Evolutionary conservation across 2,888 invertebrate genomes (phyloP).

Genomic region (Tryphoninae sp.): DNA sequence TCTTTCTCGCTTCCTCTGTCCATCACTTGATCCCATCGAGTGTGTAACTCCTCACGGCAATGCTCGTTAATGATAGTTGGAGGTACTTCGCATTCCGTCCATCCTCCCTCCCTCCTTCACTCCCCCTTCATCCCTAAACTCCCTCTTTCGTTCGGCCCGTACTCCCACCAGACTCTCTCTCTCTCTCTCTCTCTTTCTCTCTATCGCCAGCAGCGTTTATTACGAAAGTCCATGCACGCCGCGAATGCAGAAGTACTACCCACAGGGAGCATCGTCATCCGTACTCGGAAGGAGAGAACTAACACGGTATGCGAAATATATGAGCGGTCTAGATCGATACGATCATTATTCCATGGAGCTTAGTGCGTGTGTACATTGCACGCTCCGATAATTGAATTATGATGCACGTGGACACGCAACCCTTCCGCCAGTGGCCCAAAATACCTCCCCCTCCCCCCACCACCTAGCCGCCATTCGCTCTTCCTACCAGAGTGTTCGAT

Average conservation of each 20-base stretch:
- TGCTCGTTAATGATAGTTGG: conserved; percentile 26
- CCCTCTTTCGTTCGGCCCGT: conserved; percentile 3
- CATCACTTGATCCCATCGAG: conserved; percentile 15
- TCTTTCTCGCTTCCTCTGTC: conserved; percentile 12
- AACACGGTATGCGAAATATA: background rate
- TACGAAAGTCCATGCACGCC: conserved; percentile 24
- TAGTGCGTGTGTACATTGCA: conserved; percentile 63
- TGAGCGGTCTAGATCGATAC: conserved; percentile 53
- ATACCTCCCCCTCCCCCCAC: background rate
- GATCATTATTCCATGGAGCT: conserved; percentile 63
- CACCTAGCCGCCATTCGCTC: background rate
- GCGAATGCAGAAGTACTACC: conserved; percentile 50
- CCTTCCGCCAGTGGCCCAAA: conserved; percentile 51
- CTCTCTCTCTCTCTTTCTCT: conserved; percentile 11
- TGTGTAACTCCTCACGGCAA: conserved; percentile 1
- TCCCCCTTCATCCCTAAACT: background rate
- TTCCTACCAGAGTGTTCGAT: too few relatives aligned
- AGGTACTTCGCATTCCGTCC: conserved; percentile 6
- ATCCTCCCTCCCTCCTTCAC: conserved; percentile 4
- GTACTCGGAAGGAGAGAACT: background rate
- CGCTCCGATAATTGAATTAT: conserved; percentile 64
- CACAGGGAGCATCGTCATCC: conserved; percentile 27
- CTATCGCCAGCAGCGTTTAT: conserved; percentile 36
- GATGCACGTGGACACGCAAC: conserved; percentile 61
- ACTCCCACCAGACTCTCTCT: background rate